phyloP scores from a whole-genome alignment of 2,888 invertebrate genomes.

The Ephialtes manifestator region DNA sequence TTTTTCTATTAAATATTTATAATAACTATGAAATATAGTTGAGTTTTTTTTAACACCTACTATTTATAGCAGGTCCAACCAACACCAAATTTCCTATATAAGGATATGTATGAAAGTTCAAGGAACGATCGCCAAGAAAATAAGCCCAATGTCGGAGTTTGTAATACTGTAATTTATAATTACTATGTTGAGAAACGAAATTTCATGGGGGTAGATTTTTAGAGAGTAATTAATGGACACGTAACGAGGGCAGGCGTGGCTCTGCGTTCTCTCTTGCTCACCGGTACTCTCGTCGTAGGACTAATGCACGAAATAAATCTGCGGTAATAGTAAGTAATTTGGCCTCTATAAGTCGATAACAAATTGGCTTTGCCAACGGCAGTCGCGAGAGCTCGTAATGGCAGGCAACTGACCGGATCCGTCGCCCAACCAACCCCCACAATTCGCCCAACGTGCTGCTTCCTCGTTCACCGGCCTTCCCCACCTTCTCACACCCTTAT shows the following conservation, averaged over 20 bases:
- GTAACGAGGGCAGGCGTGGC: constrained; percentile 80
- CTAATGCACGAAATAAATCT: constrained; percentile 86
- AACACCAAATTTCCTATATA: too few species aligned
- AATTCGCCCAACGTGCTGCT: constrained; percentile 68
- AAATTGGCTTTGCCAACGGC: constrained; percentile 85
- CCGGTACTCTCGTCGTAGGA: constrained; percentile 64
- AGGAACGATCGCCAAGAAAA: background rate
- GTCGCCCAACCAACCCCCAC: constrained; percentile 79
- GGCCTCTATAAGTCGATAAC: constrained; percentile 86
- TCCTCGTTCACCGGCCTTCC: constrained; percentile 51
- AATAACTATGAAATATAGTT: too few species aligned
- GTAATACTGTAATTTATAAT: constrained; percentile 50
- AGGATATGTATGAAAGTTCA: too few species aligned
- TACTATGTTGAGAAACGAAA: constrained; percentile 35
- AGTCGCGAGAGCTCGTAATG: constrained; percentile 81
- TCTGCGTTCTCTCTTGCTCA: constrained; percentile 19
- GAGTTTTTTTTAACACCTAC: too few species aligned
- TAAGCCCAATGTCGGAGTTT: constrained; percentile 2
- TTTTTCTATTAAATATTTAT: too few species aligned
- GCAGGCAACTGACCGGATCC: constrained; percentile 84
- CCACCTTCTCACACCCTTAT: constrained; percentile 34
- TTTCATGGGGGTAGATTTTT: constrained; percentile 25
- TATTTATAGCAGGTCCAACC: too few species aligned
- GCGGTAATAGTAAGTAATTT: constrained; percentile 86
- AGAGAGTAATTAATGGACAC: constrained; percentile 83